A percentile compares a stretch with the other conserved stretches of the same genome.
Evolutionary conservation across 2,888 invertebrate genomes (phyloP).

Genomic region (Panzeria rudis): DNA sequence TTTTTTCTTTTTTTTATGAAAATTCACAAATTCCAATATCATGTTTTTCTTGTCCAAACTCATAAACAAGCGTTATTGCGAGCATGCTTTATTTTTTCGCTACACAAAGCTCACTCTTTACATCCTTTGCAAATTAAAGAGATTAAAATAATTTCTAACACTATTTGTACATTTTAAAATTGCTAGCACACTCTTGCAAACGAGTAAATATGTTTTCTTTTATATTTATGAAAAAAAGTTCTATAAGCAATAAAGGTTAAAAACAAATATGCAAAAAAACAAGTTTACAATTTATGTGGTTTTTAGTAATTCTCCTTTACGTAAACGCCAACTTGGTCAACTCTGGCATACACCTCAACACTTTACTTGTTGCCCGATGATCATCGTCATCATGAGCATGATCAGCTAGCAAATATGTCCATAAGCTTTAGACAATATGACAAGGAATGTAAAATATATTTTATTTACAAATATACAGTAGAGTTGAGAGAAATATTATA

Average conservation of each 20-base stretch:
- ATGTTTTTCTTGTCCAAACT: not conserved
- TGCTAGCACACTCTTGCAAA: not conserved
- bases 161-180: constrained; percentile 19
- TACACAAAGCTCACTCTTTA: constrained; percentile 22
- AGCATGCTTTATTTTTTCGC: not conserved
- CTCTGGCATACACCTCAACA: constrained; percentile 50
- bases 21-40: not conserved
- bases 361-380: constrained; percentile 47
- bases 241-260: constrained; percentile 48
- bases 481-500: constrained; percentile 12
- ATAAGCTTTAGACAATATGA: constrained; percentile 69
- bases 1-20: too few species aligned
- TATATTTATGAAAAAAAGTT: not conserved
- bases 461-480: constrained; percentile 21
- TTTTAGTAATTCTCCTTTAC: constrained; percentile 14
- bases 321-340: constrained; percentile 52
- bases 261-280: constrained; percentile 58
- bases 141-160: constrained; percentile 22
- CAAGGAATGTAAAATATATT: constrained; percentile 65
- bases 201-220: constrained; percentile 1
- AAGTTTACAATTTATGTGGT: constrained; percentile 60
- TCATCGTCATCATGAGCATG: constrained; percentile 53
- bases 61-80: not conserved
- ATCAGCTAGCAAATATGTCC: constrained; percentile 61
- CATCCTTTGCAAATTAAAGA: constrained; percentile 10